Evolutionary conservation across 2,113 vertebrate genomes (phyloP), one percentile per base, ranked within the genome.

Genomic region (Oceanites oceanicus): DNA sequence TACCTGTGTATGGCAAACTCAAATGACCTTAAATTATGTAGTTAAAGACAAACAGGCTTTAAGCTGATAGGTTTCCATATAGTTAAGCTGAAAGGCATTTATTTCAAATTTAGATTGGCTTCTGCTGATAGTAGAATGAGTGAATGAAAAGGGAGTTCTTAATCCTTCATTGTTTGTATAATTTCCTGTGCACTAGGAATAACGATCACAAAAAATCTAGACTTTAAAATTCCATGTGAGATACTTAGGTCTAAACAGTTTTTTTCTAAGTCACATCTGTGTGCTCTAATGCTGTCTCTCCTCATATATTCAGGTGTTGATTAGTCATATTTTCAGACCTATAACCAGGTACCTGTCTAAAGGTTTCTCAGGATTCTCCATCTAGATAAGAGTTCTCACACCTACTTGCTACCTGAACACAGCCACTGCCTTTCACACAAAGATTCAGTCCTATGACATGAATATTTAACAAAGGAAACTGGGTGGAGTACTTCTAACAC

Each of bases 361-460:
- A 92, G 74, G 73, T 88, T 95, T 97, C 92, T 97, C 94, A 95
- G 95, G 91, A 95, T 87, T 96, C 86, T 96, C 77, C 71, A 94
- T 95, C 96, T 95, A 96, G 96, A 97, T 97, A 97, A 97, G 94
- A 71, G 74, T 97, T 97, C 97, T 95, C 97, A 97, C 96, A 97
- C 97, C 97, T 97, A 97, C 97, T 34, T 95, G 84, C 84, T 95
- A 76, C 72, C 70, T 85, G 89, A 96, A 66, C 45, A 82, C 66
- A 92, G 89, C 58, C 86, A 81, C 70, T 95, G 73, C 86, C 91
- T 96, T 92, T 89, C 95, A 96, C 94, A 94, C 91, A 97, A 72
- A 87, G 96, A 95, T 89, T 91, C 84, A 85, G 77, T 82, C 79
- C 92, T 73, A 3, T 34, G 66, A 81, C 91, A 97, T 97, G 97